phyloP scores from a whole-genome alignment of 1,140 invertebrate species.

The Zaprionus kolodkinae region DNA sequence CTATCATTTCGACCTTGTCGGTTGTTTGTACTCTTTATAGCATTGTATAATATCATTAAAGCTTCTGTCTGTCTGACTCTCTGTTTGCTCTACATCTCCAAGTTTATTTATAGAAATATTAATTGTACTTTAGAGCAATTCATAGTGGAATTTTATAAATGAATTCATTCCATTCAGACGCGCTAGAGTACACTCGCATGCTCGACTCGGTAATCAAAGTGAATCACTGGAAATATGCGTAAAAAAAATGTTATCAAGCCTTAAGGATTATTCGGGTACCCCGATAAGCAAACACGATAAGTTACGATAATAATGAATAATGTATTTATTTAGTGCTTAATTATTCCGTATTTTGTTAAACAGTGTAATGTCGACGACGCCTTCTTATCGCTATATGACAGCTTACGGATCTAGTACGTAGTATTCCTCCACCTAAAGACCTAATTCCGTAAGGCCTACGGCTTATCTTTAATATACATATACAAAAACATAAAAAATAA shows the following conservation, averaged over 20 bases:
- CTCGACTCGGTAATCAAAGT: background rate
- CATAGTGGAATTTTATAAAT: conserved; percentile 4
- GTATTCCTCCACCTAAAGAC: conserved; percentile 30
- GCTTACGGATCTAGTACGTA: background rate
- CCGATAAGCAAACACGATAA: background rate
- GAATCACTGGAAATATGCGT: background rate
- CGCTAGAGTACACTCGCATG: background rate
- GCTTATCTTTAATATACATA: conserved; percentile 29
- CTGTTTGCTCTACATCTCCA: background rate
- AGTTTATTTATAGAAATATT: conserved; percentile 14
- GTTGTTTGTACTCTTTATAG: background rate
- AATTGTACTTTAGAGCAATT: background rate
- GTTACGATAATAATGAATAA: conserved; percentile 4
- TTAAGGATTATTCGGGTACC: background rate
- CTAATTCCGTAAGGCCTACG: conserved; percentile 44
- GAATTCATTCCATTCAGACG: background rate
- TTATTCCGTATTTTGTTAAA: background rate
- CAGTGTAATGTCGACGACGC: background rate
- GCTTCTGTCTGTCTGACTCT: background rate
- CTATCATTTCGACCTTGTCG: background rate
- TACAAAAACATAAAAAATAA: too few relatives aligned
- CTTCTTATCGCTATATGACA: conserved; percentile 22
- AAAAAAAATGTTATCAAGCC: background rate
- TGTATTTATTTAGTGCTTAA: background rate
- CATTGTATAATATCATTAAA: background rate